Percentiles rank a stretch among this genome's conserved stretches.
Conservation (phyloP, 2,888 invertebrate species). For the Philhelius pedissequus region DNA sequence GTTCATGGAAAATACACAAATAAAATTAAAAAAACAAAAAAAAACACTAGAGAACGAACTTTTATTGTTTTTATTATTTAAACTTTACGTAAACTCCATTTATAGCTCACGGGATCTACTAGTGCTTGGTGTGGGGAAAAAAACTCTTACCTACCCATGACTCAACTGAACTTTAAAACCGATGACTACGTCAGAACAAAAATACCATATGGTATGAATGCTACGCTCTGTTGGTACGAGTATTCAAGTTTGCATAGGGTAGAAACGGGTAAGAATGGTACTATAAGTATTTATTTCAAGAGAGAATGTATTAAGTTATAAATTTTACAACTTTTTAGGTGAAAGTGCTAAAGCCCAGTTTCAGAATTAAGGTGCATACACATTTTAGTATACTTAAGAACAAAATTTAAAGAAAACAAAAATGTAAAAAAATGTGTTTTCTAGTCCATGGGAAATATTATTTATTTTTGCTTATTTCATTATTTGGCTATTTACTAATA, state of each 20-base stretch:
- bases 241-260: background rate
- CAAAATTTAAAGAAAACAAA: too few species aligned
- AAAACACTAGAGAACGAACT: background rate
- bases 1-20: conserved; percentile 26
- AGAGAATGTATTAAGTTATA: too few species aligned
- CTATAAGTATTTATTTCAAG: too few species aligned
- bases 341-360: too few species aligned
- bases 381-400: too few species aligned
- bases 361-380: too few species aligned
- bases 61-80: conserved; percentile 1
- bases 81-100: conserved; percentile 48
- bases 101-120: conserved; percentile 27
- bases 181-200: conserved; percentile 50
- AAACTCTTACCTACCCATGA: conserved; percentile 22
- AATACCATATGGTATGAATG: background rate
- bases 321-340: too few species aligned
- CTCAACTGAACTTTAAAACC: conserved; percentile 52
- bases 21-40: background rate
- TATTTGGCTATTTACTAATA: too few species aligned
- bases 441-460: too few species aligned
- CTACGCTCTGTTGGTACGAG: background rate
- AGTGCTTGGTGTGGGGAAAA: conserved; percentile 1
- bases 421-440: too few species aligned
- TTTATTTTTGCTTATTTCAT: too few species aligned
- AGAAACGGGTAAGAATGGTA: background rate